Evolutionary conservation across 2,797 vertebrate species (phyloP).

Genomic region (Brachyalestes nurse): DNA sequence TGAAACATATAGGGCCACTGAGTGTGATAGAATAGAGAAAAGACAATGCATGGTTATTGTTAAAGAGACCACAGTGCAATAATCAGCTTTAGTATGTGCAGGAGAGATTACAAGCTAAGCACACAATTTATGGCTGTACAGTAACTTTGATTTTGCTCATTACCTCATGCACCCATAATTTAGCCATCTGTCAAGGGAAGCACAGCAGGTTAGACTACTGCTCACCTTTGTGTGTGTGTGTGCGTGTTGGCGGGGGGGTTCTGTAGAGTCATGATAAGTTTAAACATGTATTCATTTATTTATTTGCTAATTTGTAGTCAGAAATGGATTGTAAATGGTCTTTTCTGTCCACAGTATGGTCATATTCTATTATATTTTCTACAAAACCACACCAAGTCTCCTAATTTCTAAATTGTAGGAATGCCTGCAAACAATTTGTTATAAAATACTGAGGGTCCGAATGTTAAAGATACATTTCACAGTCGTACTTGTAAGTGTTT

Average conservation of each 20-base stretch:
- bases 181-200: background rate
- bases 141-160: conserved; percentile 4
- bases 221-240: background rate
- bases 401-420: background rate
- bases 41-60: conserved; percentile 38
- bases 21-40: conserved; percentile 28
- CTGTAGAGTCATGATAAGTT: too few species aligned
- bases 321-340: background rate
- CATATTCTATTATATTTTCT: background rate
- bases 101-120: conserved; percentile 17
- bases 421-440: too few species aligned
- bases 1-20: conserved; percentile 22
- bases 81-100: conserved; percentile 29
- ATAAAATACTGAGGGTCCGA: too few species aligned
- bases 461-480: too few species aligned
- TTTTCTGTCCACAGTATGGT: background rate
- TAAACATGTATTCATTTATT: background rate
- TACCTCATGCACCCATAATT: background rate
- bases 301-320: background rate
- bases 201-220: background rate
- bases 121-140: conserved; percentile 20
- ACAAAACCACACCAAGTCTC: background rate
- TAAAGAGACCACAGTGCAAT: conserved; percentile 5
- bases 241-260: background rate
- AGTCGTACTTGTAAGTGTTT: too few species aligned